phyloP scores from a whole-genome alignment of 2,797 vertebrate species.

The Pangasius macronema region DNA sequence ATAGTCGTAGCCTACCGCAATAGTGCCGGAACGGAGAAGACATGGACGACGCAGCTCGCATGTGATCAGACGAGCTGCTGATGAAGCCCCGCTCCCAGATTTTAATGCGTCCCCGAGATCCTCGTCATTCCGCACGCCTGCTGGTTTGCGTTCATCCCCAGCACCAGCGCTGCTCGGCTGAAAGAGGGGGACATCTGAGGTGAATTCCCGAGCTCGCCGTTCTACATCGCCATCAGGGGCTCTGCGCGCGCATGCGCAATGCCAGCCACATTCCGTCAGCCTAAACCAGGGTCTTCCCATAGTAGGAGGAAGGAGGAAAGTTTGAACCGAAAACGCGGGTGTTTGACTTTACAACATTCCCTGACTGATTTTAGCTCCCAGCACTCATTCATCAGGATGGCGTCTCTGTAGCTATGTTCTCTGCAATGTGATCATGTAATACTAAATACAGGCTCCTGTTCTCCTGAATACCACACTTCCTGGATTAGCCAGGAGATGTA shows the following conservation, averaged over 20 bases:
- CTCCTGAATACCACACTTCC: not conserved
- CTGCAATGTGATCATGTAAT: not conserved
- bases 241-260: conserved; percentile 50
- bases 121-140: conserved; percentile 4
- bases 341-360: not conserved
- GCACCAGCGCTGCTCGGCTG: not conserved
- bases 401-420: not conserved
- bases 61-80: not conserved
- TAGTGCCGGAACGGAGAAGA: conserved; percentile 13
- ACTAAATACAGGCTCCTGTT: not conserved
- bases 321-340: conserved; percentile 2
- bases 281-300: conserved; percentile 16
- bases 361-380: not conserved
- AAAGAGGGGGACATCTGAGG: conserved; percentile 2
- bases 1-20: conserved; percentile 36
- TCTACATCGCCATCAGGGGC: conserved; percentile 49
- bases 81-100: not conserved
- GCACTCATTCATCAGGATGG: not conserved
- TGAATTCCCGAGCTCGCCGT: conserved; percentile 27
- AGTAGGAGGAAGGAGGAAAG: not conserved
- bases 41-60: conserved; percentile 22
- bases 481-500: not conserved
- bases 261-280: conserved; percentile 36
- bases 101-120: conserved; percentile 19
- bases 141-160: not conserved